Evolutionary conservation across 2,113 vertebrate genomes (phyloP).

Genomic region (Syngnathus floridae): DNA sequence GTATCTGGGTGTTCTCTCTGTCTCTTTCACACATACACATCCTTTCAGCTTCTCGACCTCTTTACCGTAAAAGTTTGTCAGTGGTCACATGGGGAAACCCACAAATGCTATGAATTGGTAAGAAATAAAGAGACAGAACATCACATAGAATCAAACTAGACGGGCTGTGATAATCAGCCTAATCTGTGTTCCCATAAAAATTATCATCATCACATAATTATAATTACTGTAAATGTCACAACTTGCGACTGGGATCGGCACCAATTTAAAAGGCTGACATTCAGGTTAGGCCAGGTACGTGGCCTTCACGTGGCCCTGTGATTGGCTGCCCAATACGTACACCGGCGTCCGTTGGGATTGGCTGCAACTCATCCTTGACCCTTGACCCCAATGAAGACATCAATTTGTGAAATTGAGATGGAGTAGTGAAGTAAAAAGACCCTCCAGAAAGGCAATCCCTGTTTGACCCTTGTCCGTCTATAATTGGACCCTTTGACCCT

Average conservation of each 20-base stretch:
- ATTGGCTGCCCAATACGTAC: too few species aligned
- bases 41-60: constrained; percentile 54
- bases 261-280: background rate
- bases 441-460: constrained; percentile 48
- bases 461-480: constrained; percentile 51
- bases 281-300: too few species aligned
- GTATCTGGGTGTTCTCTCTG: constrained; percentile 53
- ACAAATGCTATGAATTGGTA: constrained; percentile 34
- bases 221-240: background rate
- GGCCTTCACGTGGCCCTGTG: too few species aligned
- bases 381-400: background rate
- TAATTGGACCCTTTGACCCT: constrained; percentile 64
- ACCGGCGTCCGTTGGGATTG: background rate
- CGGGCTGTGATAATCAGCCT: background rate
- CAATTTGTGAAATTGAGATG: constrained; percentile 16
- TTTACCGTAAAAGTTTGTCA: constrained; percentile 65
- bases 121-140: constrained; percentile 15
- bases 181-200: background rate
- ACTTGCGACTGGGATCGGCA: background rate
- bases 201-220: background rate
- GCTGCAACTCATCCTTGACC: background rate
- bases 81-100: constrained; percentile 53
- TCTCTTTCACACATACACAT: constrained; percentile 34
- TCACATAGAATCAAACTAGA: background rate
- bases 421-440: constrained; percentile 31